A percentile compares a stretch with the other conserved stretches of the same genome.
These are phyloP conservation scores for Papilio polytes DNA, from an alignment of 1,140 invertebrate species.

Conservation along the genomic window DNA sequence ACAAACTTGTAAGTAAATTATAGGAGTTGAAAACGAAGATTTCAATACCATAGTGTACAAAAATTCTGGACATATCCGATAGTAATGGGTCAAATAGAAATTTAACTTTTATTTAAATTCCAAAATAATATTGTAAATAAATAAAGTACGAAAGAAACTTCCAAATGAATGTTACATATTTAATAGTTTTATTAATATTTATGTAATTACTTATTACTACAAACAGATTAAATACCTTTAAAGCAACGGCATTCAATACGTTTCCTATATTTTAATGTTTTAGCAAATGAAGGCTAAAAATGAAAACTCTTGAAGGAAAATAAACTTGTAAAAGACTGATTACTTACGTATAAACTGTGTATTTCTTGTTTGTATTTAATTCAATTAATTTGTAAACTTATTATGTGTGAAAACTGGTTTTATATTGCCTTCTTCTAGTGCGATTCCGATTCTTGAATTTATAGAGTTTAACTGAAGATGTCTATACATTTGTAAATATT, in stretches of 20 bases:
- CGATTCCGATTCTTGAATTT: conserved; percentile 8
- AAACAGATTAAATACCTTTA: not conserved
- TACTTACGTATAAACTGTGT: conserved; percentile 44
- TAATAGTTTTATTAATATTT: conserved; percentile 20
- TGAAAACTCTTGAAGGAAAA: conserved; percentile 41
- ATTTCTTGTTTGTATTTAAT: conserved; percentile 22
- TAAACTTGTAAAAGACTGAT: conserved; percentile 64
- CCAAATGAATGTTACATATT: conserved; percentile 11
- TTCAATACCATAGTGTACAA: conserved; percentile 11
- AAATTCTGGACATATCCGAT: conserved; percentile 32
- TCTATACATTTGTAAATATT: conserved; percentile 29
- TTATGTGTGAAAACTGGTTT: conserved; percentile 5
- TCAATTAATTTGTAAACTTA: not conserved
- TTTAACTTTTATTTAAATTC: not conserved
- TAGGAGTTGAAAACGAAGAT: not conserved
- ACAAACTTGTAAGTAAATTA: conserved; percentile 21
- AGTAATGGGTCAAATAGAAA: not conserved
- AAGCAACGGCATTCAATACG: not conserved
- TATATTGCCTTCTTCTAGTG: not conserved
- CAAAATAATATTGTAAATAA: conserved; percentile 13
- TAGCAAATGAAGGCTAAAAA: conserved; percentile 32
- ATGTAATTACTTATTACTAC: not conserved
- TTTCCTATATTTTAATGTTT: conserved; percentile 25
- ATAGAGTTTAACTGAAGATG: conserved; percentile 1
- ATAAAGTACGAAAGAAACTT: conserved; percentile 1